Evolutionary conservation across 2,888 invertebrate genomes (phyloP).

Genomic region (Neuroscelio doddi): DNA sequence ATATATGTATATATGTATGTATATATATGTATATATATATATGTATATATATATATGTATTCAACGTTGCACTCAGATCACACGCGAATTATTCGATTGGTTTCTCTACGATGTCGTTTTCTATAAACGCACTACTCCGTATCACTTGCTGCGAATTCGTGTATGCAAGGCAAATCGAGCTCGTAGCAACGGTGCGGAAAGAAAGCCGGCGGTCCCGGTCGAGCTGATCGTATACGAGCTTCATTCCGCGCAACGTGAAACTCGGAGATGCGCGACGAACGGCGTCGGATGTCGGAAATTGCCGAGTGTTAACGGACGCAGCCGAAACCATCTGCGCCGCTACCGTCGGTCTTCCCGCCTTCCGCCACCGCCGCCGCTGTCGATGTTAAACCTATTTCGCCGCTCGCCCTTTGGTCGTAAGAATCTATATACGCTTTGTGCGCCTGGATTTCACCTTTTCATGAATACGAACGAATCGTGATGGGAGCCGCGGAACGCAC

Average conservation of each 20-base stretch:
- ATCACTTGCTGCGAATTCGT: neutral
- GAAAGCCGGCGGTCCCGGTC: constrained; percentile 63
- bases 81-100: no score
- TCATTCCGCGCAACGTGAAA: constrained; percentile 68
- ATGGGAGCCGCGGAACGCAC: neutral
- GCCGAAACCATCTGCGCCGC: constrained; percentile 52
- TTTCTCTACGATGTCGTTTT: no score
- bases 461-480: neutral
- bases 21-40: no score
- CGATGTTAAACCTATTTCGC: constrained; percentile 34
- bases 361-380: constrained; percentile 45
- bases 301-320: constrained; percentile 52
- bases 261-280: constrained; percentile 67
- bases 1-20: no score
- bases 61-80: no score
- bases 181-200: constrained; percentile 57
- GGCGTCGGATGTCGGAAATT: constrained; percentile 33
- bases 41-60: no score
- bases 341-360: constrained; percentile 53
- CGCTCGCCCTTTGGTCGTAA: constrained; percentile 24
- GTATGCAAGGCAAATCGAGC: constrained; percentile 26
- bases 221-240: constrained; percentile 69
- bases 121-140: no score
- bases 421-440: constrained; percentile 9
- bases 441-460: constrained; percentile 5